Base-by-base conservation (phyloP, 2,888 invertebrate species). In the Thymelicus lineola region DNA sequence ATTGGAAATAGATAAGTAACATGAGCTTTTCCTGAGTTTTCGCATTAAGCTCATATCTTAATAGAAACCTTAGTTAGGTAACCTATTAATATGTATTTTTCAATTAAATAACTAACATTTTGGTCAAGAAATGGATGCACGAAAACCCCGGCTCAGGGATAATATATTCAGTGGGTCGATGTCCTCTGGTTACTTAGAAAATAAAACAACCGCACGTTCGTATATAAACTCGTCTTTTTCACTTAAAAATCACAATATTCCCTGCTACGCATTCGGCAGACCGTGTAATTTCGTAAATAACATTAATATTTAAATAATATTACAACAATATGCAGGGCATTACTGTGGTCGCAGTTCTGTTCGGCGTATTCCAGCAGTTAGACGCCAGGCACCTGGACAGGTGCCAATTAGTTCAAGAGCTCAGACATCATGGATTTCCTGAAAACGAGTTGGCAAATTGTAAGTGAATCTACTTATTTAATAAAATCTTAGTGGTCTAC, bases 381-480 rank as follows among this genome's bases (percentile, higher is more conserved):
- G 78, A 85, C 42, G 81, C 79, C 0, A 81, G 80, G 14, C 72
- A 73, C 6, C 83, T 86, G 36, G 80, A 77, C 1, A 79, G 82
- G 76, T 90, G 89, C 63, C 81, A 80, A 7, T 71, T 89, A 50
- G 87, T 85, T 0, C 73, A 62, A 0, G 86, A 86, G 61, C 73
- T 89, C n/a, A 77, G 86, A 60, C 79, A 65, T 0, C 88, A 88
- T 63, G 86, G 87, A 0, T 87, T 89, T 66, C 85, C 87, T 0
- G 83, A 83, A 66, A 74, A 79, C 35, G 80, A 88, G 68, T 72
- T 89, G 75, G 78, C 81, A 50, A 80, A 89, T 70, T 89, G 89
- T 87, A 73, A 83, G 87, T 81, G 28, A 5, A 28, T 5, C 28
- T 28, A 20, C 12, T 48, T 15, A 4, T 42, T 65, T 62, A 57